These are phyloP conservation scores for Pachypsylla venusta DNA, from an alignment of 1,140 invertebrate genomes.

Conservation along the genomic window DNA sequence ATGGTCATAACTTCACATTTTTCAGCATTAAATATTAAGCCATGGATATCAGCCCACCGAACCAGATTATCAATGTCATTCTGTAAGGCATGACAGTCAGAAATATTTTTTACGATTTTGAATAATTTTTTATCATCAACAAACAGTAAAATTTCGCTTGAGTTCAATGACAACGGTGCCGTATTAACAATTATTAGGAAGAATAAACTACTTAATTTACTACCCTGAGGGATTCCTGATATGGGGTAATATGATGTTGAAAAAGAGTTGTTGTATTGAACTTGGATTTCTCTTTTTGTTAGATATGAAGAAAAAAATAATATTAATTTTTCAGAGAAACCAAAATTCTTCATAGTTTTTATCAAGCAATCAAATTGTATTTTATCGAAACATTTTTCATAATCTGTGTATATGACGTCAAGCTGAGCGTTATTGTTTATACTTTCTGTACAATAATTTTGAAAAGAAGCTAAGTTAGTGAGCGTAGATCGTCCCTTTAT, in stretches of 20 bases:
- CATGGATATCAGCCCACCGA: background rate
- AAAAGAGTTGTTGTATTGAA: background rate
- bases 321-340: background rate
- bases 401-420: background rate
- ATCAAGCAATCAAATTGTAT: background rate
- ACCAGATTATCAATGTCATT: background rate
- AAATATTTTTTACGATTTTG: background rate
- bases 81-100: background rate
- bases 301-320: background rate
- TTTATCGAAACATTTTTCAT: constrained; percentile 1
- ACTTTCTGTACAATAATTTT: background rate
- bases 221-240: background rate
- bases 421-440: background rate
- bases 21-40: background rate
- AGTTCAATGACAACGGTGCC: background rate
- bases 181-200: background rate
- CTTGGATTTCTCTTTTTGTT: background rate
- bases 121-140: background rate
- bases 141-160: background rate
- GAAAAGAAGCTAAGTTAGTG: background rate
- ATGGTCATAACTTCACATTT: background rate
- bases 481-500: background rate
- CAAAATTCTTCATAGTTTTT: background rate
- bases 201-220: background rate
- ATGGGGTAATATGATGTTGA: background rate